phyloP scores from a whole-genome alignment of 2,888 invertebrate genomes.

The Osmoderma eremita region DNA sequence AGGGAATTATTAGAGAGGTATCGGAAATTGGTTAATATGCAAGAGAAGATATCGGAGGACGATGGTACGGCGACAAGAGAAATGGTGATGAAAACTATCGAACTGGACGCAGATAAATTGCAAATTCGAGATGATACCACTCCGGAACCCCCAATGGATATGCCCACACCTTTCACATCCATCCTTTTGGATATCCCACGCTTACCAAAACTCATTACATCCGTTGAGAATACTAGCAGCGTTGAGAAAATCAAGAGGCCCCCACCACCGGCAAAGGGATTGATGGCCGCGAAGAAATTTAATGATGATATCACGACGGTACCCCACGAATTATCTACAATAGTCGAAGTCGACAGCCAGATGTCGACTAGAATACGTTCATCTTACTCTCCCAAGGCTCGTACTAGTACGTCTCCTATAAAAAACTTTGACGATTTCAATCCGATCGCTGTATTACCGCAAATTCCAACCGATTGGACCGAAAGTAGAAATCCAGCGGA shows the following conservation, averaged over 20 bases:
- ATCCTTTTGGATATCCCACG: slow-evolving; percentile 61
- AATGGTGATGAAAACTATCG: background rate
- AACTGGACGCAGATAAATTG: background rate
- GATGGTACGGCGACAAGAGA: background rate
- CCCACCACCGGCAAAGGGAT: slow-evolving; percentile 59
- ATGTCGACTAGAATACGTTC: slow-evolving; percentile 51
- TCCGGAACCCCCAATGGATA: background rate
- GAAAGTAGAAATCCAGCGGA: background rate
- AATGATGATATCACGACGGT: slow-evolving; percentile 54
- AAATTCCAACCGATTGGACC: slow-evolving; percentile 1
- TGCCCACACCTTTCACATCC: slow-evolving; percentile 44
- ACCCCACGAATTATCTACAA: slow-evolving; percentile 62
- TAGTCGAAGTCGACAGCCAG: slow-evolving; percentile 61
- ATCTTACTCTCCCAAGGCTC: slow-evolving; percentile 44
- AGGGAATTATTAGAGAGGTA: slow-evolving; percentile 39
- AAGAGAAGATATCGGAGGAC: slow-evolving; percentile 7
- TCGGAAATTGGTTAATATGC: slow-evolving; percentile 6
- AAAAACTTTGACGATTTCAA: slow-evolving; percentile 9
- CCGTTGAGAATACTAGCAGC: slow-evolving; percentile 28
- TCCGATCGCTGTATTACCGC: slow-evolving; percentile 20
- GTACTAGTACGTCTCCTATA: slow-evolving; percentile 18
- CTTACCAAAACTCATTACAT: slow-evolving; percentile 55
- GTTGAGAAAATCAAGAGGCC: slow-evolving; percentile 50
- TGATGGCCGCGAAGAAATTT: slow-evolving; percentile 53
- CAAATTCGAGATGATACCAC: background rate